phyloP scores from a whole-genome alignment of 2,113 vertebrate species.

The Origma solitaria region DNA sequence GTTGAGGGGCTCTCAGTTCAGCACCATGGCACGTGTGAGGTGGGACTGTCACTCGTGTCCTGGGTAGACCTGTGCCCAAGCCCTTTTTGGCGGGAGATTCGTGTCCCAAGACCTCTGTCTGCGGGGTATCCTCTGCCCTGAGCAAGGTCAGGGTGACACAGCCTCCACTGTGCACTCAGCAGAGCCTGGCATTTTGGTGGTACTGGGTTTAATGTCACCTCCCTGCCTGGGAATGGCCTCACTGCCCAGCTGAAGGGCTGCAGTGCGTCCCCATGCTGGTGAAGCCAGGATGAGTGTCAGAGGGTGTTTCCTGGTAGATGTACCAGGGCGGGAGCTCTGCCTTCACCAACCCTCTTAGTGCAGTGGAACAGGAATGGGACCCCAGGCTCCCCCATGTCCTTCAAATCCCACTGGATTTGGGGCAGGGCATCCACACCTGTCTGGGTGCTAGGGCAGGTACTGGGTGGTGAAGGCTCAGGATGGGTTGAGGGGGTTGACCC shows the following conservation, averaged over 20 bases:
- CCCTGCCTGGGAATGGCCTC: background rate
- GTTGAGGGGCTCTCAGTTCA: accelerated
- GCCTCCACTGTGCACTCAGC: accelerated
- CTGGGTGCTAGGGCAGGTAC: background rate
- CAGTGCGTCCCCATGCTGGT: accelerated
- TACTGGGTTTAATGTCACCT: background rate
- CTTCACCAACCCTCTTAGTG: accelerated
- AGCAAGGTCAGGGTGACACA: background rate
- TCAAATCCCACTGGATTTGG: background rate
- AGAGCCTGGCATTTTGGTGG: background rate
- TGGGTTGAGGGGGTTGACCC: background rate
- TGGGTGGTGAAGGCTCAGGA: accelerated
- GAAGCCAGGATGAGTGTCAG: accelerated
- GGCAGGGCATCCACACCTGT: background rate
- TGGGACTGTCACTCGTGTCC: background rate
- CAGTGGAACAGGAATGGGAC: accelerated
- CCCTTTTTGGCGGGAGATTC: background rate
- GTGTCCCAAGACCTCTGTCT: accelerated
- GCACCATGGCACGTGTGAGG: background rate
- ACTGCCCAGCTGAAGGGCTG: accelerated
- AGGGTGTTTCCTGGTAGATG: background rate
- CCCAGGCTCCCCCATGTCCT: accelerated
- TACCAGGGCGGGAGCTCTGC: accelerated
- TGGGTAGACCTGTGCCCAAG: background rate
- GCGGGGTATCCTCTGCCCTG: accelerated